Evolutionary conservation across 2,113 vertebrate genomes (phyloP), one percentile per base, ranked within the genome.

Genomic region (Sardina pilchardus): DNA sequence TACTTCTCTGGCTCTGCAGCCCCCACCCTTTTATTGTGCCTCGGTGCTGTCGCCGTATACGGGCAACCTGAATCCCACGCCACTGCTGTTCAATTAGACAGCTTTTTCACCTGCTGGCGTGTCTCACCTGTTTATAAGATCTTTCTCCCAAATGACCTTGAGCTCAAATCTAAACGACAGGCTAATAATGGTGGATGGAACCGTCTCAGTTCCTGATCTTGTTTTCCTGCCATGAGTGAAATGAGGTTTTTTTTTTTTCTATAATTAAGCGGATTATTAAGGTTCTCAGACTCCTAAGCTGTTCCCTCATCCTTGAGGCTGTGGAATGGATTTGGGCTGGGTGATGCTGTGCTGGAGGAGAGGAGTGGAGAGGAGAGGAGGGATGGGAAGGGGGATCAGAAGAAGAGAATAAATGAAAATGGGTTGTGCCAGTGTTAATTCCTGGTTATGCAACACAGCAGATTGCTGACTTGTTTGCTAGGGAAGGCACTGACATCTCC

Each of bases 221-320:
- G 6, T 50, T 71, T 24, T 24, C 9, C 36, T 12, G 44, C 85
- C 80, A 34, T 24, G 82, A 82, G 84, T 90, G 89, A 91, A 91
- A 91, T 88, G 21, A 89, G 26, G 87, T 87, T 59, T 56, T 19
- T 26, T 88, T 81, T 87, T 75, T 83, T 88, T 81, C 63, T 86
- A 26, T 88, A 89, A 91, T 91, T 91, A 91, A 92, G 90, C 88
- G 81, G 83, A 59, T 92, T 90, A 90, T 89, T 91, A 86, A 81
- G 83, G 87, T 48, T 34, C 26, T 86, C 88, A n/a, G 81, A 83
- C 75, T 48, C 42, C 44, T 86, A 19, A 87, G 78, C 87, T 82
- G 53, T 78, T 82, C 83, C 43, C 14, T 83, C 71, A 44, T 75
- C 43, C 82, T 84, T 45, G 39, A 30, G 63, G 81, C 45, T 71